These are phyloP conservation scores for Darevskia mixta DNA, from an alignment of 2,797 vertebrate genomes.

Conservation along the genomic window DNA sequence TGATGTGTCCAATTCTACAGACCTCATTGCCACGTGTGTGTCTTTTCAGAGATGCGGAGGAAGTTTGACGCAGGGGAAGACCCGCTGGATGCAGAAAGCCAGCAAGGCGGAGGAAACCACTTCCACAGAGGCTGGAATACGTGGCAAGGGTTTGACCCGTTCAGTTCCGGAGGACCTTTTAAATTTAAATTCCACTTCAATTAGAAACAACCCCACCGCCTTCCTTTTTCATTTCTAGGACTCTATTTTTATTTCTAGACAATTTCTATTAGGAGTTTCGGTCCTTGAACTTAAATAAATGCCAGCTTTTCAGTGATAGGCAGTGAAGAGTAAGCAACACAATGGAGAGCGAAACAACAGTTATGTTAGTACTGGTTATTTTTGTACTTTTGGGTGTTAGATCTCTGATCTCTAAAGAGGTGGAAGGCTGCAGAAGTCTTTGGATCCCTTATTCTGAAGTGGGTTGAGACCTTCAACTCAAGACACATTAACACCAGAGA, in stretches of 20 bases:
- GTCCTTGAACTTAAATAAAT: not conserved
- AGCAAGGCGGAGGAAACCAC: constrained; percentile 88
- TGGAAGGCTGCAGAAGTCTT: not conserved
- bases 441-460: not conserved
- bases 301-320: not conserved
- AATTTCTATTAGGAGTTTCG: not conserved
- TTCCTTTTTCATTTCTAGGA: not conserved
- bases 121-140: constrained; percentile 90
- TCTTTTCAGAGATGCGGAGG: constrained; percentile 89
- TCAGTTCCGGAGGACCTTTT: constrained; percentile 94
- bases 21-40: not conserved
- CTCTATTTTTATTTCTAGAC: constrained; percentile 9
- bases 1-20: not conserved
- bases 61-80: constrained; percentile 97
- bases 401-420: not conserved
- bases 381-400: not conserved
- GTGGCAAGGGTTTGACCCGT: constrained; percentile 96
- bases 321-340: not conserved
- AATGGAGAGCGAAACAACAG: not conserved
- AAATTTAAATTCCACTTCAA: constrained; percentile 97
- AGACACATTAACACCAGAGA: not conserved
- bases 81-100: constrained; percentile 94
- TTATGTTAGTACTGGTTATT: not conserved
- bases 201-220: constrained; percentile 70
- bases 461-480: not conserved